Percentiles rank a stretch among this genome's conserved stretches.
Conservation (phyloP, 1,140 invertebrate genomes). For the Thaumetopoea pityocampa region DNA sequence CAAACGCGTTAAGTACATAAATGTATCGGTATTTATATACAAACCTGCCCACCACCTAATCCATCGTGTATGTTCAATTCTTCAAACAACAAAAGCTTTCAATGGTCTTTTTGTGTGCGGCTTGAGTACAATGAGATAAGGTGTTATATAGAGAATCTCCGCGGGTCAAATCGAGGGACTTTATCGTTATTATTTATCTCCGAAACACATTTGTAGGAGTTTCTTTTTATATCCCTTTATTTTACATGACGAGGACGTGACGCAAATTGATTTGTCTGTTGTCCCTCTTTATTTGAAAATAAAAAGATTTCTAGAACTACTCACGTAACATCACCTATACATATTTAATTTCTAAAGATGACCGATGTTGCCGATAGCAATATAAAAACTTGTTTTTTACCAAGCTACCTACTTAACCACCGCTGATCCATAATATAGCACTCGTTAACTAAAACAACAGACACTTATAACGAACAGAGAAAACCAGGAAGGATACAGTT, state of each 20-base stretch:
- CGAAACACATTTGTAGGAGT: slow-evolving; percentile 36
- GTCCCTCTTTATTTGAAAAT: slow-evolving; percentile 12
- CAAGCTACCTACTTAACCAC: no score
- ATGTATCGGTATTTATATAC: slow-evolving; percentile 17
- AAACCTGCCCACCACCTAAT: slow-evolving; percentile 10
- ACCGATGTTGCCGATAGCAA: no score
- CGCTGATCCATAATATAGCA: no score
- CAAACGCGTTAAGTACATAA: slow-evolving; percentile 11
- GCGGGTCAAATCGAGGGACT: slow-evolving; percentile 37
- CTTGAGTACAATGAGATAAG: slow-evolving; percentile 32
- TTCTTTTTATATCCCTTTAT: slow-evolving; percentile 35
- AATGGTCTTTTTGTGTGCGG: slow-evolving; percentile 29
- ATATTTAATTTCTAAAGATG: no score
- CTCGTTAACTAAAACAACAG: no score
- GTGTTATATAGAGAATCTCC: slow-evolving; percentile 36
- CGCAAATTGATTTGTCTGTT: slow-evolving; percentile 38
- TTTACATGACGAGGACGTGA: slow-evolving; percentile 31
- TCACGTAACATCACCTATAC: no score
- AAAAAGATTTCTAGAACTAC: no score
- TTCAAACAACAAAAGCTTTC: slow-evolving; percentile 29
- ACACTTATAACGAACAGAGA: no score
- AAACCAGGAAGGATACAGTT: no score
- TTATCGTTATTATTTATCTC: slow-evolving; percentile 50
- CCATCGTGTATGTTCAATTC: slow-evolving; percentile 24
- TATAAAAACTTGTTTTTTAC: no score